Evolutionary conservation across 2,797 vertebrate genomes (phyloP).

Genomic region (Pterois miles): DNA sequence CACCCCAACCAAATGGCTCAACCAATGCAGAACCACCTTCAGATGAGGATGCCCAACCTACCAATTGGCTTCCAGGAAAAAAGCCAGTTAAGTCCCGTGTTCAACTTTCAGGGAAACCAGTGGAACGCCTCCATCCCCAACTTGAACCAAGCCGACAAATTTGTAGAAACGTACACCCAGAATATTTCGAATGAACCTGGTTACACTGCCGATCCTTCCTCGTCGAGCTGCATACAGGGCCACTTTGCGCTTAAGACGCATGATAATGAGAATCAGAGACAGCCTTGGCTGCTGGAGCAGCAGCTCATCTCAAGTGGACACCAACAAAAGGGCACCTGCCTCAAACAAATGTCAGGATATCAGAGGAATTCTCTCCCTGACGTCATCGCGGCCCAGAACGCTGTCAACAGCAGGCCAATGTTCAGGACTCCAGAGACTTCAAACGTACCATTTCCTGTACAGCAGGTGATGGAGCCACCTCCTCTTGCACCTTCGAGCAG

Average conservation of each 20-base stretch:
- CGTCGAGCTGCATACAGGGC: slow-evolving; percentile 45
- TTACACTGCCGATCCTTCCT: slow-evolving; percentile 10
- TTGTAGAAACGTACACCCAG: slow-evolving; percentile 36
- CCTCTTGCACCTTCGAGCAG: slow-evolving; percentile 33
- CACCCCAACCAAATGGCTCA: slow-evolving; percentile 31
- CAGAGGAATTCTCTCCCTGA: slow-evolving; percentile 38
- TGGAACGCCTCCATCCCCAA: slow-evolving; percentile 52
- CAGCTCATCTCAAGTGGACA: slow-evolving; percentile 38
- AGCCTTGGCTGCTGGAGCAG: slow-evolving; percentile 55
- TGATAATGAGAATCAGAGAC: slow-evolving; percentile 35
- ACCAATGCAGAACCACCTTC: slow-evolving; percentile 51
- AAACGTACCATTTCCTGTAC: slow-evolving; percentile 25
- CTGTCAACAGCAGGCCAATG: slow-evolving; percentile 4
- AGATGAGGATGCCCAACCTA: slow-evolving; percentile 10
- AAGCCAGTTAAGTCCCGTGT: slow-evolving; percentile 9
- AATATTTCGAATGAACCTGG: slow-evolving; percentile 56
- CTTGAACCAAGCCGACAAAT: slow-evolving; percentile 21
- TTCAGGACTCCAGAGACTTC: slow-evolving; percentile 43
- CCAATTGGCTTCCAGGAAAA: slow-evolving; percentile 40
- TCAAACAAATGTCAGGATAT: slow-evolving; percentile 51
- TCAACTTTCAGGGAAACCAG: slow-evolving; percentile 48
- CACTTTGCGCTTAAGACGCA: slow-evolving; percentile 58
- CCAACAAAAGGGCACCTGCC: slow-evolving; percentile 32
- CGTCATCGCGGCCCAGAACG: not conserved
- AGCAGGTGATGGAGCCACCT: slow-evolving; percentile 14